Percentiles rank a stretch among this genome's conserved stretches.
Conservation (phyloP, 2,888 invertebrate genomes). For the Cerceris rybyensis region DNA sequence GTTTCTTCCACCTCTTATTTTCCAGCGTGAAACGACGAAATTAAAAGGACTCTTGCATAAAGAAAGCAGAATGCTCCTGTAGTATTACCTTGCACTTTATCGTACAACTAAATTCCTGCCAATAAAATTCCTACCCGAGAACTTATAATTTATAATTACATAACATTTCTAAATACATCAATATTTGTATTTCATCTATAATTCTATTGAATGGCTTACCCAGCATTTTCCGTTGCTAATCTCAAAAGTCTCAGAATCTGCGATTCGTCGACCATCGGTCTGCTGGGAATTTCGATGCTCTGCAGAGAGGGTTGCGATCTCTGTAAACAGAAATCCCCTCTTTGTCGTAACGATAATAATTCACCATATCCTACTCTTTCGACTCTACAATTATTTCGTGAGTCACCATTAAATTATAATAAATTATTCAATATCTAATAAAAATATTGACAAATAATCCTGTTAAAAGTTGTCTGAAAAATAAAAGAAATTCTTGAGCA, state of each 20-base stretch:
- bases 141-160: too few species aligned
- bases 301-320: slow-evolving; percentile 58
- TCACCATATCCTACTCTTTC: slow-evolving; percentile 50
- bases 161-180: too few species aligned
- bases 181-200: too few species aligned
- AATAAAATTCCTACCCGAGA: too few species aligned
- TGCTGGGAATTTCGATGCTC: slow-evolving; percentile 52
- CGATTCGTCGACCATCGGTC: slow-evolving; percentile 6
- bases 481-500: not conserved
- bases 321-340: slow-evolving; percentile 66
- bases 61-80: not conserved
- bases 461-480: too few species aligned
- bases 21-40: slow-evolving; percentile 28
- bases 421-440: too few species aligned
- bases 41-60: slow-evolving; percentile 15
- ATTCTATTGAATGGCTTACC: too few species aligned
- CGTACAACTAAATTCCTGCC: too few species aligned
- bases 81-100: too few species aligned
- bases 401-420: not conserved
- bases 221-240: slow-evolving; percentile 3
- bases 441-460: too few species aligned
- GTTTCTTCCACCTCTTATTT: slow-evolving; percentile 4
- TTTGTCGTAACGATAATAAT: slow-evolving; percentile 71
- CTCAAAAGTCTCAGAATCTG: slow-evolving; percentile 23
- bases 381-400: not conserved